Percentiles rank a stretch among this genome's conserved stretches.
Evolutionary conservation across 2,888 invertebrate genomes (phyloP).

Genomic region (Chymomyza fuscimana): DNA sequence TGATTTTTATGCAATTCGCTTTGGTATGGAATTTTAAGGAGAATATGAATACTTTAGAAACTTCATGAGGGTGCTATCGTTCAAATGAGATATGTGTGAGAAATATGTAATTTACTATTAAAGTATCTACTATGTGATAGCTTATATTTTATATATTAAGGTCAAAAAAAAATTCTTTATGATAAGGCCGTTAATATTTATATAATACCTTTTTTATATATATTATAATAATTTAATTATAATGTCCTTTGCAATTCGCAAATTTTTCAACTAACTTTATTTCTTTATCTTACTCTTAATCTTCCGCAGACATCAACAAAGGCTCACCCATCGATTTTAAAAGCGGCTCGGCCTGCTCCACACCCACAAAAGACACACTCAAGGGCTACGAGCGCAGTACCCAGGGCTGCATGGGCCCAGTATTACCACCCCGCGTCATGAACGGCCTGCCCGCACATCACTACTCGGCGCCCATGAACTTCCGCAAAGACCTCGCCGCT

Average conservation of each 20-base stretch:
- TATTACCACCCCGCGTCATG: constrained; percentile 85
- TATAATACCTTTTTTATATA: not conserved
- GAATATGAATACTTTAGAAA: too few relatives aligned
- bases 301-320: constrained; percentile 90
- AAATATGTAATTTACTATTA: too few relatives aligned
- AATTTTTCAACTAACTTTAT: constrained; percentile 1
- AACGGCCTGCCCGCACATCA: constrained; percentile 84
- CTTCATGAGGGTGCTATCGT: too few relatives aligned
- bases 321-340: constrained; percentile 94
- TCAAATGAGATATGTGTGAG: too few relatives aligned
- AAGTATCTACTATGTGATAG: too few relatives aligned
- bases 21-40: too few relatives aligned
- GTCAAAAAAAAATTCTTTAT: too few relatives aligned
- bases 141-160: too few relatives aligned
- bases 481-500: constrained; percentile 91
- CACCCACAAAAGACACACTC: constrained; percentile 88
- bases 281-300: constrained; percentile 26
- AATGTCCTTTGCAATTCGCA: not conserved
- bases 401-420: constrained; percentile 85
- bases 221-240: not conserved
- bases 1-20: constrained; percentile 35
- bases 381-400: constrained; percentile 83
- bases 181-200: too few relatives aligned
- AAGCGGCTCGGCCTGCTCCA: constrained; percentile 91
- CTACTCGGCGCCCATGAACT: constrained; percentile 91